phyloP scores from a whole-genome alignment of 2,797 vertebrate species.

The Falco columbarius region DNA sequence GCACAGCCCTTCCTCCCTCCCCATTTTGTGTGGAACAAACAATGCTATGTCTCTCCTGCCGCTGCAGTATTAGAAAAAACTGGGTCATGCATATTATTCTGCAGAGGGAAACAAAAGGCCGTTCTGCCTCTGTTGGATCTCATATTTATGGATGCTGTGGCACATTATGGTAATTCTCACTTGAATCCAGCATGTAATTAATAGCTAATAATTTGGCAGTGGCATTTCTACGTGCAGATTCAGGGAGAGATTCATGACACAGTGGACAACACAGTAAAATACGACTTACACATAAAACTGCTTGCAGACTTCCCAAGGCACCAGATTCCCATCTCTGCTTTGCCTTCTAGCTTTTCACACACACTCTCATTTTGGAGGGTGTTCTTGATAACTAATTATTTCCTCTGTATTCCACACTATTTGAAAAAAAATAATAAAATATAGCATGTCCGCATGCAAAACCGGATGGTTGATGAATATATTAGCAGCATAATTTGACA shows the following conservation, averaged over 20 bases:
- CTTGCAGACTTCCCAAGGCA: neutral
- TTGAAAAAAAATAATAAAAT: neutral
- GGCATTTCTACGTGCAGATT: constrained; percentile 2
- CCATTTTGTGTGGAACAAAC: constrained; percentile 45
- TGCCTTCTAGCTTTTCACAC: neutral
- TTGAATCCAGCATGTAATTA: constrained; percentile 5
- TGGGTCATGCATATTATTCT: constrained; percentile 56
- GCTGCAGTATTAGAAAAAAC: constrained; percentile 36
- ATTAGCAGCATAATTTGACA: neutral
- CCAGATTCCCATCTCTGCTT: neutral
- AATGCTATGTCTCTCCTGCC: constrained; percentile 33
- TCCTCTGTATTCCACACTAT: neutral
- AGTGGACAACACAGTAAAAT: constrained; percentile 13
- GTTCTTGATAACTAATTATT: neutral
- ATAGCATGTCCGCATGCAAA: neutral
- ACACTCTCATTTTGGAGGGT: neutral
- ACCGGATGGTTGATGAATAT: neutral
- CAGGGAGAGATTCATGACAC: neutral
- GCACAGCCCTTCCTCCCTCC: constrained; percentile 23
- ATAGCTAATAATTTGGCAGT: constrained; percentile 7
- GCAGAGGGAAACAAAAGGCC: constrained; percentile 47
- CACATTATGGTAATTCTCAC: neutral
- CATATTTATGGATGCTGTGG: constrained; percentile 13
- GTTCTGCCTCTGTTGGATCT: neutral
- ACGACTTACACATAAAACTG: neutral